Evolutionary conservation across 2,113 vertebrate species (phyloP).

Genomic region (Tricholaema leucomelas): DNA sequence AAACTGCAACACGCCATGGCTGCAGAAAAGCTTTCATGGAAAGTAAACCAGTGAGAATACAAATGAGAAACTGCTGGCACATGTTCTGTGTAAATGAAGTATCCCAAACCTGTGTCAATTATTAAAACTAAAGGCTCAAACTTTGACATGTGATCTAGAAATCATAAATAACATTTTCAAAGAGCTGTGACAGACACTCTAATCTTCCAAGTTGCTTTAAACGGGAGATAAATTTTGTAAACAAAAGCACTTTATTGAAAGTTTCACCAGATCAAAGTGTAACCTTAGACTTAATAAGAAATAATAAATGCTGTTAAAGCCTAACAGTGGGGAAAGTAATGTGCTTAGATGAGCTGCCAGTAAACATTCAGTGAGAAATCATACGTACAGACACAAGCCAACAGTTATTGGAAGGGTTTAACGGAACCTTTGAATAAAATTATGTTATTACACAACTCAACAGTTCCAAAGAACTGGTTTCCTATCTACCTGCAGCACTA

Average conservation of each 20-base stretch:
- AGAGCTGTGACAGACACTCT: slow-evolving; percentile 31
- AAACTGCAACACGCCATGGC: neutral
- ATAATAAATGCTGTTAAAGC: slow-evolving; percentile 46
- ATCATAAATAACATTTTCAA: slow-evolving; percentile 58
- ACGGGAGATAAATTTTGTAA: slow-evolving; percentile 56
- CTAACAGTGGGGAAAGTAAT: neutral
- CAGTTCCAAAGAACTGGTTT: neutral
- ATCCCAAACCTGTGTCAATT: slow-evolving; percentile 45
- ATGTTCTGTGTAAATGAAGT: slow-evolving; percentile 41
- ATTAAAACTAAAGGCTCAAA: slow-evolving; percentile 51
- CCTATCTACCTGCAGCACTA: neutral
- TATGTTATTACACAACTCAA: neutral
- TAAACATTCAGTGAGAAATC: slow-evolving; percentile 7
- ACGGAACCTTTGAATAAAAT: neutral
- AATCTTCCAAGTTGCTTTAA: slow-evolving; percentile 53
- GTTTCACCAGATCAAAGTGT: slow-evolving; percentile 57
- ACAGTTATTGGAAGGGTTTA: neutral
- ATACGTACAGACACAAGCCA: neutral
- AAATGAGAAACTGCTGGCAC: slow-evolving; percentile 51
- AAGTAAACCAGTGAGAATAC: slow-evolving; percentile 51
- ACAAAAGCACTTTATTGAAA: slow-evolving; percentile 57
- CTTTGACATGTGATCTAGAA: slow-evolving; percentile 57
- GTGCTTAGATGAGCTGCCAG: slow-evolving; percentile 1
- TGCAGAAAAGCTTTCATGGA: slow-evolving; percentile 47
- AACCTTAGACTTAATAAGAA: slow-evolving; percentile 47